These are phyloP conservation scores for Augiades crinisus DNA, from an alignment of 2,888 invertebrate genomes.

Conservation along the genomic window DNA sequence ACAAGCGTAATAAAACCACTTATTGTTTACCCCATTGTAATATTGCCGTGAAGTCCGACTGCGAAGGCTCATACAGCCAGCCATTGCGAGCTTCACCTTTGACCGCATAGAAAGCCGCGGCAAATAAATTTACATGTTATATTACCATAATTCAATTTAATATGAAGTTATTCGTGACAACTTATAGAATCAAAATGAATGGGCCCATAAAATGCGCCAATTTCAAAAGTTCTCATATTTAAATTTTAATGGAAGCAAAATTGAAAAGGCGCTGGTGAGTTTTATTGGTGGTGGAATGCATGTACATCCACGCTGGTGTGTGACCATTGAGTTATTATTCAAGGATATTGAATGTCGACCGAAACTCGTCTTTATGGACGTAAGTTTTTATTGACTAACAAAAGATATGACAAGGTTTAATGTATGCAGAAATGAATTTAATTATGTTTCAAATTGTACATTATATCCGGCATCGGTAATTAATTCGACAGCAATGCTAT, in stretches of 20 bases:
- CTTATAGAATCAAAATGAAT: not conserved
- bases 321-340: too few relatives aligned
- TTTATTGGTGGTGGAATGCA: too few relatives aligned
- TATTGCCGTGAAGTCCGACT: slow-evolving; percentile 58
- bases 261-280: too few relatives aligned
- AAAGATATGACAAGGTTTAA: too few relatives aligned
- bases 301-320: too few relatives aligned
- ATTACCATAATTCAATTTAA: slow-evolving; percentile 6
- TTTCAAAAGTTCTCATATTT: not conserved
- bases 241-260: not conserved
- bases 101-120: slow-evolving; percentile 22
- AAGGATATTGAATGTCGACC: too few relatives aligned
- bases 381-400: too few relatives aligned
- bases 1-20: slow-evolving; percentile 7
- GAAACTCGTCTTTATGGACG: too few relatives aligned
- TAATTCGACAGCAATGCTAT: too few relatives aligned
- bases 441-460: too few relatives aligned
- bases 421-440: too few relatives aligned
- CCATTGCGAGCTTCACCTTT: slow-evolving; percentile 26
- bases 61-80: slow-evolving; percentile 31
- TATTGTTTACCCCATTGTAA: slow-evolving; percentile 36
- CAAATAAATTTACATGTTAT: slow-evolving; percentile 10
- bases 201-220: not conserved
- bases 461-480: too few relatives aligned
- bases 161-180: slow-evolving; percentile 1